phyloP scores from a whole-genome alignment of 2,797 vertebrate species.

The Poecilia velifera region DNA sequence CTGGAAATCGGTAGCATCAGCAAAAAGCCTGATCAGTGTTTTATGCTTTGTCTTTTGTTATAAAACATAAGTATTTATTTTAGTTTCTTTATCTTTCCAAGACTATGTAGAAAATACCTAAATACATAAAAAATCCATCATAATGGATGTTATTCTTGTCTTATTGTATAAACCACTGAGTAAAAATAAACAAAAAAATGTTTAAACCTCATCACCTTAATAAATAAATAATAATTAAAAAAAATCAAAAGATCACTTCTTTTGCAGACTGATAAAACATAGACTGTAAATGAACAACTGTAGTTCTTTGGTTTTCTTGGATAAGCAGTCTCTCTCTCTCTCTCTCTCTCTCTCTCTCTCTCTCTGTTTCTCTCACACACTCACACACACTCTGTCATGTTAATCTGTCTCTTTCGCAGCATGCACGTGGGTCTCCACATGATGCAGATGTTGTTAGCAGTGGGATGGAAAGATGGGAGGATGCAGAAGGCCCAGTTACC shows the following conservation, averaged over 20 bases:
- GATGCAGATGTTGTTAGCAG: conserved; percentile 69
- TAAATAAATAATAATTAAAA: neutral
- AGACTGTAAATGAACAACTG: conserved; percentile 31
- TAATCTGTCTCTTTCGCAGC: conserved; percentile 57
- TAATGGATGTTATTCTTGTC: neutral
- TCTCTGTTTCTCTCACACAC: neutral
- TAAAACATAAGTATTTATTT: conserved; percentile 24
- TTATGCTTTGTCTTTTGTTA: conserved; percentile 15
- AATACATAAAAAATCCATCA: neutral
- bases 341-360: neutral
- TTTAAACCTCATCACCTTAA: neutral
- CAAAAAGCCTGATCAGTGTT: neutral
- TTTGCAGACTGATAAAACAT: conserved; percentile 12
- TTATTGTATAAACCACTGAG: neutral
- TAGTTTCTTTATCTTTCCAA: neutral
- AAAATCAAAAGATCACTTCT: conserved; percentile 8
- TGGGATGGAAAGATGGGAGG: conserved; percentile 57
- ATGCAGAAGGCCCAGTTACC: conserved; percentile 61
- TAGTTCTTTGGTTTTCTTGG: conserved; percentile 11
- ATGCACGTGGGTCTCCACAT: conserved; percentile 69
- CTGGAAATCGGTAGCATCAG: neutral
- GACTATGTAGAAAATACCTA: conserved; percentile 6
- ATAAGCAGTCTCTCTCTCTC: neutral
- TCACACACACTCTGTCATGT: conserved; percentile 23
- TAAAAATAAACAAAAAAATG: neutral